Percentiles rank a stretch among this genome's conserved stretches.
These are phyloP conservation scores for Pteromalus puparum DNA, from an alignment of 1,140 invertebrate genomes.

Conservation along the genomic window DNA sequence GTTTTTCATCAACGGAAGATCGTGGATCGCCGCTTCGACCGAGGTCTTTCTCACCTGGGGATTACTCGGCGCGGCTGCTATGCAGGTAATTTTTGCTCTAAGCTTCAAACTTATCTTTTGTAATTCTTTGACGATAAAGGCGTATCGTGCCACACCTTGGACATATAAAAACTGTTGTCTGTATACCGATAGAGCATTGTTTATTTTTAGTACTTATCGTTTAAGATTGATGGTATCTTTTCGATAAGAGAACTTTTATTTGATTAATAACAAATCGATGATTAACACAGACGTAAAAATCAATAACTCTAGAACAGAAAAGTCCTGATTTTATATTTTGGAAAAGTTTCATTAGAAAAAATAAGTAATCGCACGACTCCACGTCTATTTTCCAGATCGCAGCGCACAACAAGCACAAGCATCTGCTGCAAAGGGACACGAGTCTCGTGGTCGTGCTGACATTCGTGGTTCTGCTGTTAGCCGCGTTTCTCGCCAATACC, in stretches of 20 bases:
- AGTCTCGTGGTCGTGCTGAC: slow-evolving; percentile 87
- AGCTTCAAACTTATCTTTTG: too few species aligned
- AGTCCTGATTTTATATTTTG: background rate
- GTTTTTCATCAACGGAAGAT: slow-evolving; percentile 84
- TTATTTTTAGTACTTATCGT: too few species aligned
- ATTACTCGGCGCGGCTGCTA: slow-evolving; percentile 88
- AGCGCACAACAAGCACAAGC: slow-evolving; percentile 84
- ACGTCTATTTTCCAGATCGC: slow-evolving; percentile 68
- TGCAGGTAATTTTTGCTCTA: slow-evolving; percentile 77
- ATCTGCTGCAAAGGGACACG: slow-evolving; percentile 86
- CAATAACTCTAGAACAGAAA: background rate
- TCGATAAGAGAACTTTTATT: too few species aligned
- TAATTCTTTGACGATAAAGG: too few species aligned
- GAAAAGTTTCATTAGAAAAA: background rate
- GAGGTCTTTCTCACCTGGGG: slow-evolving; percentile 95
- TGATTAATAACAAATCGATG: too few species aligned
- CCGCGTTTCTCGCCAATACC: slow-evolving; percentile 87
- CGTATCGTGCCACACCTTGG: too few species aligned
- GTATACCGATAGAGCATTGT: too few species aligned
- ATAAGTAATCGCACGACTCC: background rate
- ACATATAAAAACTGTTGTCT: too few species aligned
- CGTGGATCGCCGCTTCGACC: slow-evolving; percentile 90
- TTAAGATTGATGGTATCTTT: too few species aligned
- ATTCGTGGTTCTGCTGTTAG: slow-evolving; percentile 82
- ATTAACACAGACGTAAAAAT: too few species aligned